Percentiles rank a stretch among this genome's conserved stretches.
These are phyloP conservation scores for Pygoscelis antarcticus DNA, from an alignment of 2,113 vertebrate genomes.

Conservation along the genomic window DNA sequence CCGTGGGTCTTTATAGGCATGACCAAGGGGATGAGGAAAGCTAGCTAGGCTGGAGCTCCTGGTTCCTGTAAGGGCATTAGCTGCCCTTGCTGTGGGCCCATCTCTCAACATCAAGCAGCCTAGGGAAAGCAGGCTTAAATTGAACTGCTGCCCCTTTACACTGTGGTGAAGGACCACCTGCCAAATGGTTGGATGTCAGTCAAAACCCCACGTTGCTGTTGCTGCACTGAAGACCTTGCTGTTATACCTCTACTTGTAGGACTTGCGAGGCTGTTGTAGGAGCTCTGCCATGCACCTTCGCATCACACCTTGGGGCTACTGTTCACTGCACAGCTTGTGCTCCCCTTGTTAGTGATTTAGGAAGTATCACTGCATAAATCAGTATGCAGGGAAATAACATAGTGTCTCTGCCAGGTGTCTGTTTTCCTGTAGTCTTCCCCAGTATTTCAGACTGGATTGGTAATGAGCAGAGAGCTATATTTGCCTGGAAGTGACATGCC, in stretches of 20 bases:
- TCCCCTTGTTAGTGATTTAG: background rate
- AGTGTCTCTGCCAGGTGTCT: background rate
- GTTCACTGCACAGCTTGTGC: background rate
- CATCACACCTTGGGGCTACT: background rate
- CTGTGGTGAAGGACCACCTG: background rate
- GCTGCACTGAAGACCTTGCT: background rate
- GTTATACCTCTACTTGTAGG: background rate
- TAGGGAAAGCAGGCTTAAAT: background rate
- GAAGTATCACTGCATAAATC: slow-evolving; percentile 44
- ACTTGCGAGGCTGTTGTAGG: background rate
- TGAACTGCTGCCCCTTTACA: background rate
- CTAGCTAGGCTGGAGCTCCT: background rate
- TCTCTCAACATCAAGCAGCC: background rate
- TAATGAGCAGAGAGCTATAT: slow-evolving; percentile 32
- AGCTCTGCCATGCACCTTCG: background rate
- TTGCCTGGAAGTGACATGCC: slow-evolving; percentile 2
- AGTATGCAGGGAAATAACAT: slow-evolving; percentile 2
- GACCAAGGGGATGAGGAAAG: background rate
- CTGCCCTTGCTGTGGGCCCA: background rate
- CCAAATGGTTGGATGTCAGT: too few species aligned
- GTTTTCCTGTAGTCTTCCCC: slow-evolving; percentile 31
- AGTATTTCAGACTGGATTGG: background rate
- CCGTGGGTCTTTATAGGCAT: background rate
- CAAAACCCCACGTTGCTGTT: background rate
- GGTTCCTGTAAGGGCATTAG: background rate